phyloP scores from a whole-genome alignment of 2,797 vertebrate genomes.

The Odontamblyopus lacepedii region DNA sequence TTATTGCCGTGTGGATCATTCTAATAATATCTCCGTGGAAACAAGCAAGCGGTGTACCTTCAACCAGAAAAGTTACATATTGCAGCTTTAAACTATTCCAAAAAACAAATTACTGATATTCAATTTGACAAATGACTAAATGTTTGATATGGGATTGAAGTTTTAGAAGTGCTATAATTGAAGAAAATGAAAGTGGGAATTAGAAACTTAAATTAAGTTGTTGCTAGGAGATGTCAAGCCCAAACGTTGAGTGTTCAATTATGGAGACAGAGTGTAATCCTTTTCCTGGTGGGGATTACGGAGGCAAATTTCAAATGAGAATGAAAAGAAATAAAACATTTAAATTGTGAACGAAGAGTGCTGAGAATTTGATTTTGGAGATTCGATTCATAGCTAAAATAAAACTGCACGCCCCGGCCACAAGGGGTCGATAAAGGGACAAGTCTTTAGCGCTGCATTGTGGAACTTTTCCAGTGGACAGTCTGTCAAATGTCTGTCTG shows the following conservation, averaged over 20 bases:
- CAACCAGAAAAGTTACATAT: not conserved
- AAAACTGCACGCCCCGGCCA: not conserved
- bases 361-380: not conserved
- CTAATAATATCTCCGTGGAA: not conserved
- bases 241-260: slow-evolving; percentile 52
- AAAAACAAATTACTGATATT: not conserved
- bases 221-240: slow-evolving; percentile 56
- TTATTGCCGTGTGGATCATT: no score
- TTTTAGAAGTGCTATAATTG: slow-evolving; percentile 34
- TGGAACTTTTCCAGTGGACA: no score
- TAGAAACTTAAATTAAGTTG: slow-evolving; percentile 52
- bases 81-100: not conserved
- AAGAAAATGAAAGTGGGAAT: slow-evolving; percentile 52
- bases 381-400: not conserved
- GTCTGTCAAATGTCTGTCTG: no score
- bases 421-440: not conserved
- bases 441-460: not conserved
- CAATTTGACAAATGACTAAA: slow-evolving; percentile 24
- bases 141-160: slow-evolving; percentile 21
- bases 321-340: slow-evolving; percentile 7
- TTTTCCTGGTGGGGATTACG: slow-evolving; percentile 55
- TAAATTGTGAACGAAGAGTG: slow-evolving; percentile 25
- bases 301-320: slow-evolving; percentile 55
- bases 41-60: not conserved
- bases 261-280: slow-evolving; percentile 49